phyloP scores from a whole-genome alignment of 1,140 invertebrate genomes.

The Drosophila aff. region DNA sequence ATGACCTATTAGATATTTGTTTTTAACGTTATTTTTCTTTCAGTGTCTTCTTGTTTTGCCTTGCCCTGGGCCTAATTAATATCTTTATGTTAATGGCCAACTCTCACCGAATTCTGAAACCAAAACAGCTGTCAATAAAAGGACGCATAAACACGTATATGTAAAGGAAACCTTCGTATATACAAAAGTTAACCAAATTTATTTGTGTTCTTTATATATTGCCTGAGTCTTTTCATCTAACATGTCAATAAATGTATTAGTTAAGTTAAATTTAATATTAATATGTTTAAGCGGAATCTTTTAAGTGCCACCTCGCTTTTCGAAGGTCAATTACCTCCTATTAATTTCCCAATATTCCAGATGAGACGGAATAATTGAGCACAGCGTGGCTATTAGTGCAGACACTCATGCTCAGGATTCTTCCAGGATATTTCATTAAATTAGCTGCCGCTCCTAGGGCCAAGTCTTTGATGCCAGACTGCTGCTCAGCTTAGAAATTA shows the following conservation, averaged over 20 bases:
- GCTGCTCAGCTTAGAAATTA: slow-evolving; percentile 57
- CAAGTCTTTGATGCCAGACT: slow-evolving; percentile 25
- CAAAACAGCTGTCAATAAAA: slow-evolving; percentile 38
- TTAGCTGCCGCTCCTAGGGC: slow-evolving; percentile 17
- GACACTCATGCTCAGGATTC: slow-evolving; percentile 4
- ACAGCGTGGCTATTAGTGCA: slow-evolving; percentile 7
- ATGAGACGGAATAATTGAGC: slow-evolving; percentile 45
- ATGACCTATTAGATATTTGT: not conserved
- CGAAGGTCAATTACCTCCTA: slow-evolving; percentile 28
- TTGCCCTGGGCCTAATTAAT: slow-evolving; percentile 40
- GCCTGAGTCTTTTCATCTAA: not conserved
- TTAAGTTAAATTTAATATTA: slow-evolving; percentile 2
- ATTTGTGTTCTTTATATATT: slow-evolving; percentile 1
- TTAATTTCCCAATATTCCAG: slow-evolving; percentile 42
- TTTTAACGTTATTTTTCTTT: not conserved
- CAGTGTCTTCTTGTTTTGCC: not conserved
- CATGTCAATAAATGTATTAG: not conserved
- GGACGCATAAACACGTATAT: slow-evolving; percentile 8
- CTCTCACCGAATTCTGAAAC: slow-evolving; percentile 6
- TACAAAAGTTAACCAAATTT: slow-evolving; percentile 1
- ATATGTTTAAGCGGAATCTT: slow-evolving; percentile 3
- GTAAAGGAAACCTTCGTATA: not conserved
- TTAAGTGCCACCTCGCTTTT: not conserved
- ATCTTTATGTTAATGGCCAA: slow-evolving; percentile 48
- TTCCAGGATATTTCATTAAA: slow-evolving; percentile 45